Base-by-base conservation (phyloP, 2,888 invertebrate genomes). In the Adineta ricciae region DNA sequence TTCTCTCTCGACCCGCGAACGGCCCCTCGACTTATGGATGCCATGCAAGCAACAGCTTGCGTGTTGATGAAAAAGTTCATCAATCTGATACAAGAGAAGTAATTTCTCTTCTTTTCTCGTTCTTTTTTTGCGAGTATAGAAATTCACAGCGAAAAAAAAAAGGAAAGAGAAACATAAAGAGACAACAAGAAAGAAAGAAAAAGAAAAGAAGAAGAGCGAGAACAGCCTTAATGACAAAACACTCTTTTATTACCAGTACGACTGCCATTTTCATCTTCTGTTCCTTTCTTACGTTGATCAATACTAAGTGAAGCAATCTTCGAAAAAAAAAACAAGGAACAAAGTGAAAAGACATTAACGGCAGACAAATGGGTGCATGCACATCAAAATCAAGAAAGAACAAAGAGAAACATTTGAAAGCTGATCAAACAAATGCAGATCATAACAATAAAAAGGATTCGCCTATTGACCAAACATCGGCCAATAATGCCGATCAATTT, bases 21-120 rank as follows among this genome's bases (percentile, higher is more conserved):
- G 19, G 32, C 27, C 46, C 32, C 64, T 64, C 64, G 64, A 64
- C 64, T 64, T 64, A 56, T 64, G 64, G 32, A 64, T 64, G 64
- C 64, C 16, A 27, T 16, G 64, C 64, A 64, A 16, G 64, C 27
- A 64, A 19, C 64, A 64, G 64, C 64, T 64, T 64, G 64, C 64
- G 9, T 64, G 64, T 19, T 64, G 32, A 52, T 16, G 64, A 32
- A 64, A 64, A 64, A 64, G 64, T 64, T 64, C 64, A 64, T 64
- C 64, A 64, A 64, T 64, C 64, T 64, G 64, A 64, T 64, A 64
- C 64, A 64, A 9, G 24, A 64, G 64, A 64, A 64, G 32, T 64
- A 32, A 64, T 64, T 64, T 64, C 19, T 64, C 64, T 32, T 64
- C 11, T 64, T 64, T 64, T 27, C 32, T 64, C 32, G 32, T 64